Base-by-base conservation (phyloP, 92 coral and sea anemone genomes). In the Zoanthus gigantus region DNA sequence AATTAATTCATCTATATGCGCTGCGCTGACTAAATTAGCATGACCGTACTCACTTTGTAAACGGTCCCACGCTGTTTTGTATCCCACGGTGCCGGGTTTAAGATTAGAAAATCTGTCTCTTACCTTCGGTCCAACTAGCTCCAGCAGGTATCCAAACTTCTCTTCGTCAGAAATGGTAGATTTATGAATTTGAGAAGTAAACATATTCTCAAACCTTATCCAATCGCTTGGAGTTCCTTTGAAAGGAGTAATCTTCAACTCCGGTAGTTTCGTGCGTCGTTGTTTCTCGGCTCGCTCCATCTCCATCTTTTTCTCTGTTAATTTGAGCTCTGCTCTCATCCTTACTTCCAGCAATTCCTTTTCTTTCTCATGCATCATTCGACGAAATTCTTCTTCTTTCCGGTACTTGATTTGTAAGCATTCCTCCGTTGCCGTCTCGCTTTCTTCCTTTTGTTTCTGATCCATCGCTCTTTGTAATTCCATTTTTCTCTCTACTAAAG, bases 131-230 rank as follows among this genome's bases (percentile, higher is more conserved):
- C 48, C 54, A 67, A 86, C 90, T 48, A 80, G 68, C 56, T 87
- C 90, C 61, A 86, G 13, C 37, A 86, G 83, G 63, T 87, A 86
- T n/a, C 93, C 86, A 50, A 86, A 86, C 28, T 90, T 78, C 53
- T 86, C 78, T 56, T 77, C 82, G 46, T 78, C 56, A 30, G 88
- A 72, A 31, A 90, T 76, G 16, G 87, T 23, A 30, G 79, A 87
- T 45, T n/a, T 23, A 58, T 81, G 65, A 14, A 90, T 77, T 71
- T 90, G 91, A 9, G 93, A 69, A 50, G 74, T 53, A 76, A 90
- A 90, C 93, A 90, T 90, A 71, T 90, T 90, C 50, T 91, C 85
- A 68, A 91, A 91, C 75, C 91, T 68, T 15, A 73, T 66, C 93
- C 93, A 82, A 88, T 78, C 90, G 48, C 81, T 78, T 45, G 92